Evolutionary conservation across 2,113 vertebrate genomes (phyloP).

Genomic region (Potamarius usumacintae): DNA sequence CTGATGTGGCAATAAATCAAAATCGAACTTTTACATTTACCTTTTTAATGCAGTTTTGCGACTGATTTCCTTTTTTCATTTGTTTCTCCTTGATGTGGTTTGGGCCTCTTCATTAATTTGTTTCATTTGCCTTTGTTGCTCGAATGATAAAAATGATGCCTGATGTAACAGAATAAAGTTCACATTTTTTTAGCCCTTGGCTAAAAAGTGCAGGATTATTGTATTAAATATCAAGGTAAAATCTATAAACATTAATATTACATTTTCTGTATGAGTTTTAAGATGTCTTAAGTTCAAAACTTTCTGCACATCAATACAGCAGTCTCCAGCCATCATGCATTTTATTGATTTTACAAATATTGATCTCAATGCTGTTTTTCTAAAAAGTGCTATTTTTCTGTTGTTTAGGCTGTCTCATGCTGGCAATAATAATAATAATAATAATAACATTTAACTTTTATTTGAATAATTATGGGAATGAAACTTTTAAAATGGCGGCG

Average conservation of each 20-base stretch:
- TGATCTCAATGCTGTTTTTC: not conserved
- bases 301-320: not conserved
- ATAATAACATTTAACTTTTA: not conserved
- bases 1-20: too few relatives aligned
- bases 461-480: not conserved
- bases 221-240: not conserved
- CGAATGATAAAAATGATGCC: not conserved
- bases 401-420: not conserved
- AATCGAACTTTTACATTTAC: not conserved
- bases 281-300: conserved; percentile 5
- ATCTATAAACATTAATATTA: conserved; percentile 22
- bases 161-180: not conserved
- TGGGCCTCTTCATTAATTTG: not conserved
- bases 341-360: not conserved
- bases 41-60: not conserved
- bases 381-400: not conserved
- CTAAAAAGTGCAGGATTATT: not conserved
- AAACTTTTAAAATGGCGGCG: not conserved
- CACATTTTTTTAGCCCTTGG: not conserved
- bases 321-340: not conserved
- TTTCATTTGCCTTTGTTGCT: not conserved
- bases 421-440: not conserved
- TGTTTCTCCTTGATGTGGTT: not conserved
- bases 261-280: not conserved
- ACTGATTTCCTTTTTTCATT: not conserved